A percentile compares a stretch with the other conserved stretches of the same genome.
Conservation (phyloP, 2,113 vertebrate species). For the Tyrannus savana region DNA sequence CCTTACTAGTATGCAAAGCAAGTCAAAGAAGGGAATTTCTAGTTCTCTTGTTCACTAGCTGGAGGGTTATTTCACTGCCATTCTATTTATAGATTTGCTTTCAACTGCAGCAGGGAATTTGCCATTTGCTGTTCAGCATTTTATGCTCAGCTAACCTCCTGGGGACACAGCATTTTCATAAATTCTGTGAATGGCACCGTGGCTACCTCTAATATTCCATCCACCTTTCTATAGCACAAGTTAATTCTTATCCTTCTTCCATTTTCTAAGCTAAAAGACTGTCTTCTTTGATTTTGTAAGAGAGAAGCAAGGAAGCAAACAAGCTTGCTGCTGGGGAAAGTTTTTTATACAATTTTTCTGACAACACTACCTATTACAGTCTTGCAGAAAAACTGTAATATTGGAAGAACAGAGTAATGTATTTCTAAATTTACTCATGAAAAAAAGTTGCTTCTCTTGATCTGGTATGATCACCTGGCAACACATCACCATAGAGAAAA, state of each 20-base stretch:
- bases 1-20: conserved; percentile 22
- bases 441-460: not conserved
- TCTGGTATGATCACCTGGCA: not conserved
- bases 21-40: conserved; percentile 20
- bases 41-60: not conserved
- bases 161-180: conserved; percentile 10
- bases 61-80: not conserved
- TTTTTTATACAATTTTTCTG: not conserved
- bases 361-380: not conserved
- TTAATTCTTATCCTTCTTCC: not conserved
- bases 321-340: not conserved
- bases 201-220: not conserved
- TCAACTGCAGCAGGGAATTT: not conserved
- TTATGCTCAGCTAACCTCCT: not conserved
- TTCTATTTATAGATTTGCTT: conserved; percentile 55
- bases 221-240: not conserved
- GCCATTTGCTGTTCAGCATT: conserved; percentile 14
- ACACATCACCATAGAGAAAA: not conserved
- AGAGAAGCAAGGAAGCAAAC: not conserved
- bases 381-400: not conserved
- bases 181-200: conserved; percentile 5
- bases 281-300: not conserved
- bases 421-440: not conserved
- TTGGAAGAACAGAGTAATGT: not conserved
- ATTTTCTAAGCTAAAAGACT: not conserved